Conservation (phyloP, 2,888 invertebrate genomes). For the Synanthedon andrenaeformis region DNA sequence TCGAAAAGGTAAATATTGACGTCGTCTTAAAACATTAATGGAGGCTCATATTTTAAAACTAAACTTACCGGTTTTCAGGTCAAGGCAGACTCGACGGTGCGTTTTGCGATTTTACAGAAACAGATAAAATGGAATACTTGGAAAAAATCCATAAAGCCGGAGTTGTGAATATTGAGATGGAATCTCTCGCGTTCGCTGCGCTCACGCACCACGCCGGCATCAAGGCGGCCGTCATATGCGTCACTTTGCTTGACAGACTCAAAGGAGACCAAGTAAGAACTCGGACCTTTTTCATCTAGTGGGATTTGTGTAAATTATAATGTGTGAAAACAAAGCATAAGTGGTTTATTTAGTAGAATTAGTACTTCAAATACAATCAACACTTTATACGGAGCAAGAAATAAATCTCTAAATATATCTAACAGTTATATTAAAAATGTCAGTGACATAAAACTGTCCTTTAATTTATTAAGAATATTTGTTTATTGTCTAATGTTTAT, state of each 20-base stretch:
- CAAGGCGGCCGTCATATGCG: constrained; percentile 93
- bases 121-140: constrained; percentile 92
- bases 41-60: no score
- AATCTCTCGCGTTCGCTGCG: constrained; percentile 92
- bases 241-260: constrained; percentile 90
- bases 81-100: constrained; percentile 97
- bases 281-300: background rate
- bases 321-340: no score
- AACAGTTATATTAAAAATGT: no score
- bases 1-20: no score
- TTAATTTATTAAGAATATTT: no score
- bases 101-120: constrained; percentile 92
- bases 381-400: no score
- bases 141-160: constrained; percentile 79
- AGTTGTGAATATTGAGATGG: constrained; percentile 98
- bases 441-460: no score
- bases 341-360: no score
- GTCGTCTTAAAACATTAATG: no score
- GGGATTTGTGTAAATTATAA: background rate
- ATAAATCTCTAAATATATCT: no score
- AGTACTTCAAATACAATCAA: no score
- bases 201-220: constrained; percentile 94
- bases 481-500: no score
- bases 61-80: constrained; percentile 57
- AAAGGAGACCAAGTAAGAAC: constrained; percentile 91